These are phyloP conservation scores for Phylloscopus trochiloides DNA, from an alignment of 2,113 vertebrate species.

Conservation along the genomic window DNA sequence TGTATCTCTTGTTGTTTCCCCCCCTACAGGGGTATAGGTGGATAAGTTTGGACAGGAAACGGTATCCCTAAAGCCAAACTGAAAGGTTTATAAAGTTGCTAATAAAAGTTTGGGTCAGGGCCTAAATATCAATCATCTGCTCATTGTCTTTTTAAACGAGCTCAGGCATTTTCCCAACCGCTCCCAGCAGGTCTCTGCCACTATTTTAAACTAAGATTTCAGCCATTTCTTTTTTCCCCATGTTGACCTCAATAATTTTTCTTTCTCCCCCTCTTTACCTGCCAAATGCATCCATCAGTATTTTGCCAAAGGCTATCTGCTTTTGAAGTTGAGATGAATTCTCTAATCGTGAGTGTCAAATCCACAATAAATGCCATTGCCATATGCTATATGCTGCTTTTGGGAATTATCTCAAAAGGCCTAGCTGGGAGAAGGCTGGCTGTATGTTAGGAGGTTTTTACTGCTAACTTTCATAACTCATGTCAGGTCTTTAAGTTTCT, in stretches of 20 bases:
- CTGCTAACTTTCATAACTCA: slow-evolving; percentile 31
- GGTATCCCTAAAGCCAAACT: neutral
- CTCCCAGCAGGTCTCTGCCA: slow-evolving; percentile 31
- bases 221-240: neutral
- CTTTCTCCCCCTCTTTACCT: neutral
- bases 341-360: slow-evolving; percentile 33
- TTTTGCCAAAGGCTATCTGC: slow-evolving; percentile 13
- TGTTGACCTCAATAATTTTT: slow-evolving; percentile 35
- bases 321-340: slow-evolving; percentile 35
- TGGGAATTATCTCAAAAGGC: slow-evolving; percentile 32
- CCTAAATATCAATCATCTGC: slow-evolving; percentile 34
- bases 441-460: neutral
- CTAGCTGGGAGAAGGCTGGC: neutral
- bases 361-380: slow-evolving; percentile 35
- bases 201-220: slow-evolving; percentile 16
- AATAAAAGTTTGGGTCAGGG: slow-evolving; percentile 56
- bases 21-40: slow-evolving; percentile 1
- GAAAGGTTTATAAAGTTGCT: slow-evolving; percentile 51
- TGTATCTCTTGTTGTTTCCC: neutral
- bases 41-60: slow-evolving; percentile 35
- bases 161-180: slow-evolving; percentile 36
- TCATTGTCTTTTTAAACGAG: slow-evolving; percentile 41
- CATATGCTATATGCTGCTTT: slow-evolving; percentile 30
- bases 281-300: slow-evolving; percentile 17
- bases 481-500: slow-evolving; percentile 33